Evolutionary conservation across 2,888 invertebrate genomes (phyloP), one percentile per base, ranked within the genome.

Genomic region (Shargacucullia verbasci): DNA sequence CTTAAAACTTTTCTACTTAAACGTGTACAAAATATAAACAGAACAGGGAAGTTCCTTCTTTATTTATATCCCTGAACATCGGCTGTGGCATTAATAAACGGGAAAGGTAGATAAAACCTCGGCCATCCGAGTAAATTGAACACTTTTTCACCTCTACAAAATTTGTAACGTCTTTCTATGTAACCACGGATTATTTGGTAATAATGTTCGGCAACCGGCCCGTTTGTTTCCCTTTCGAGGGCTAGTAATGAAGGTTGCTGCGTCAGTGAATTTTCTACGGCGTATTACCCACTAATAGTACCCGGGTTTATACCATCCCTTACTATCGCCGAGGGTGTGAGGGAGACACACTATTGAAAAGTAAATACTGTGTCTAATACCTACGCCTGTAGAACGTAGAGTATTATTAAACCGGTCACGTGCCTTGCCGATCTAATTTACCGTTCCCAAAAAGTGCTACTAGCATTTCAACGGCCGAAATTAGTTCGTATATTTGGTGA

Each of bases 401-500:
- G 79, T 78, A 86, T 89, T 82, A 83, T 78, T 77, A 89, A 83
- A 64, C 90, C 65, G 80, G 84, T 89, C 91, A 91, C 91, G 90
- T 79, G 79, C 84, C 70, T 63, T 70, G 72, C 76, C 84, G 84
- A 90, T 90, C 88, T 88, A 89, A 90, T 89, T 89, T 86, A 86
- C 84, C 83, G 84, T 83, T 80, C 83, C 86, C 88, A 81, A 89
- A 89, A 90, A 86, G 85, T 83, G 81, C 85, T 85, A 79, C 80
- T 79, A 81, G 82, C 83, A 83, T 84, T 85, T 83, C 82, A 85
- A 86, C 79, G 75, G 79, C 74, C 77, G 66, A 81, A 87, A 87
- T 85, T 88, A 88, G 83, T 87, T 84, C 66, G 80, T 80, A 78
- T 72, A 72, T 79, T 77, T 63, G 70, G 73, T 69, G 69, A 76